Conservation (phyloP, 2,888 invertebrate species). For the Clostera curtula region DNA sequence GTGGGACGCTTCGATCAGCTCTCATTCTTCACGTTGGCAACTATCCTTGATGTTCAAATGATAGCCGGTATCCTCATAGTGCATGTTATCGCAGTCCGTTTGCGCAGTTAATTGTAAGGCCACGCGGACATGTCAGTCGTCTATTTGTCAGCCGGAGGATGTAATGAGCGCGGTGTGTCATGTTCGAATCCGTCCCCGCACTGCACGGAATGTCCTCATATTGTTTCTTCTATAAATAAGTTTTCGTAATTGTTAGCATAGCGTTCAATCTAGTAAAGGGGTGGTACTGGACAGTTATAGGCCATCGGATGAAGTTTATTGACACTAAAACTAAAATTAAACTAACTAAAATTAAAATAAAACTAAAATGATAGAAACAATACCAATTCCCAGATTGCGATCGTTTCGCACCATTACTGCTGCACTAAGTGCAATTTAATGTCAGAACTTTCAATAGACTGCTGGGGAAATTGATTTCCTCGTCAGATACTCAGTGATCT, state of each 20-base stretch:
- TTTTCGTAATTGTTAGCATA: no score
- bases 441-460: constrained; percentile 16
- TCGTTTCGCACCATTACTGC: constrained; percentile 37
- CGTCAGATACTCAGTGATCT: no score
- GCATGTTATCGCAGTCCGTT: constrained; percentile 4
- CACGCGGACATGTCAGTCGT: constrained; percentile 5
- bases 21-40: no score
- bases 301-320: no score
- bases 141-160: constrained; percentile 13
- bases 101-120: constrained; percentile 14
- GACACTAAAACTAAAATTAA: no score
- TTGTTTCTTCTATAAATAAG: background rate
- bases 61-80: constrained; percentile 7
- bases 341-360: no score
- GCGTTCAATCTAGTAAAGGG: no score
- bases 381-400: constrained; percentile 26
- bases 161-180: constrained; percentile 13
- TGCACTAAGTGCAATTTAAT: constrained; percentile 30
- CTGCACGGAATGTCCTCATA: background rate
- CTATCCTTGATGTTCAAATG: no score
- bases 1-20: no score
- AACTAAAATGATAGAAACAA: no score
- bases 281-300: no score
- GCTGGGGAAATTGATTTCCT: constrained; percentile 12
- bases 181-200: background rate